A percentile compares a stretch with the other conserved stretches of the same genome.
Conservation (phyloP, 2,113 vertebrate species). For the Pelusios castaneus region DNA sequence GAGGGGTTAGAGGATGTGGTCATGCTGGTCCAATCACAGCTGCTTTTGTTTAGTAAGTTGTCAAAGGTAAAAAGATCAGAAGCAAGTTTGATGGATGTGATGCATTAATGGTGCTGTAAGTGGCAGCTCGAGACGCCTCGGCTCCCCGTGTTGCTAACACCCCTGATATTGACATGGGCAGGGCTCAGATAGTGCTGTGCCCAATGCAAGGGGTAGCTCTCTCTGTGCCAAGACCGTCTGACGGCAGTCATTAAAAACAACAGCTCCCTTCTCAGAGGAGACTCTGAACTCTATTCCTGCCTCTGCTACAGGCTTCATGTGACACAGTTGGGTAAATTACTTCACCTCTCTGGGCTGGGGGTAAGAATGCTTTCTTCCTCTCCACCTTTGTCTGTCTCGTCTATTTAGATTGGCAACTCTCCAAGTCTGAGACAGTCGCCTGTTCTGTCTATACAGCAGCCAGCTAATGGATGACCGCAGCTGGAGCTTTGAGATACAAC, state of each 20-base stretch:
- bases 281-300: neutral
- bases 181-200: neutral
- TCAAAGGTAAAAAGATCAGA: neutral
- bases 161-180: neutral
- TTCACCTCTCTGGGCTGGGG: neutral
- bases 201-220: neutral
- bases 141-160: neutral
- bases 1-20: neutral
- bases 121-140: neutral
- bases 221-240: neutral
- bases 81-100: neutral
- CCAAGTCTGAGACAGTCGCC: accelerated
- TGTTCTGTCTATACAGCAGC: accelerated
- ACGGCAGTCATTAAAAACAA: neutral
- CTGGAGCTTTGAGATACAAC: accelerated
- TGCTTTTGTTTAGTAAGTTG: neutral
- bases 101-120: neutral
- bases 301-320: neutral
- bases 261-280: neutral
- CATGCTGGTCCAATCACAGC: neutral
- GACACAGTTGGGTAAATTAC: neutral
- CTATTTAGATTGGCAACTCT: neutral
- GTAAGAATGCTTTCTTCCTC: neutral
- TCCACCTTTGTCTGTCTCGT: neutral
- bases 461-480: neutral